Conservation (phyloP, 1,140 invertebrate species). For the Brachionus rubens region DNA sequence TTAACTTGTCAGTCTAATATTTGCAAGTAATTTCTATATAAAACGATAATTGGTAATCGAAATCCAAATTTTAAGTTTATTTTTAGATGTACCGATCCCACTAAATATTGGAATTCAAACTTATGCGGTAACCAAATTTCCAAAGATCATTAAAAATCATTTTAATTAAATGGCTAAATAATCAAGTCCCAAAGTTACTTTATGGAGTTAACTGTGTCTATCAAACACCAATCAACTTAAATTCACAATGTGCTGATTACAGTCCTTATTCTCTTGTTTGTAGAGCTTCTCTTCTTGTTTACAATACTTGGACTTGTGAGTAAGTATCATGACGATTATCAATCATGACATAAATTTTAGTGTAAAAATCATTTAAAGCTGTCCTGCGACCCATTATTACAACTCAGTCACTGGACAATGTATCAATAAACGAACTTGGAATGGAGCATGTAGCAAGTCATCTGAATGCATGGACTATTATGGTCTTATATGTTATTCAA, state of each 20-base stretch:
- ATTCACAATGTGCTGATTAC: background rate
- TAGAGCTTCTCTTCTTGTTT: background rate
- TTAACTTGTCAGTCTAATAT: background rate
- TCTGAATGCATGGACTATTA: background rate
- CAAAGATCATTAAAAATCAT: too few species aligned
- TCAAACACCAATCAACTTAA: background rate
- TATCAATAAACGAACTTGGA: background rate
- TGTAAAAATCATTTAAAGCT: background rate
- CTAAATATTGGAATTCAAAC: too few species aligned
- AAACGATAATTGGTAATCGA: background rate
- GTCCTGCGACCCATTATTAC: background rate
- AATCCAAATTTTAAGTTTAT: too few species aligned
- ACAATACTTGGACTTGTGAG: conserved; percentile 6
- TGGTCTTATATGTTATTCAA: conserved; percentile 3
- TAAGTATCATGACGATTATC: background rate
- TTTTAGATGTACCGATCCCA: too few species aligned
- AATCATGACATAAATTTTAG: background rate
- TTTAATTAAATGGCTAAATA: too few species aligned
- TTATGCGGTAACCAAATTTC: too few species aligned
- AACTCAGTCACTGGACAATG: background rate
- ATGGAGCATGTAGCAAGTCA: background rate
- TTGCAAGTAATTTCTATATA: background rate
- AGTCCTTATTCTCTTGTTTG: background rate
- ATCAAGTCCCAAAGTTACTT: background rate
- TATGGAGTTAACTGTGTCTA: conserved; percentile 1